Conservation (phyloP, 2,797 vertebrate genomes). For the Bucorvus abyssinicus region DNA sequence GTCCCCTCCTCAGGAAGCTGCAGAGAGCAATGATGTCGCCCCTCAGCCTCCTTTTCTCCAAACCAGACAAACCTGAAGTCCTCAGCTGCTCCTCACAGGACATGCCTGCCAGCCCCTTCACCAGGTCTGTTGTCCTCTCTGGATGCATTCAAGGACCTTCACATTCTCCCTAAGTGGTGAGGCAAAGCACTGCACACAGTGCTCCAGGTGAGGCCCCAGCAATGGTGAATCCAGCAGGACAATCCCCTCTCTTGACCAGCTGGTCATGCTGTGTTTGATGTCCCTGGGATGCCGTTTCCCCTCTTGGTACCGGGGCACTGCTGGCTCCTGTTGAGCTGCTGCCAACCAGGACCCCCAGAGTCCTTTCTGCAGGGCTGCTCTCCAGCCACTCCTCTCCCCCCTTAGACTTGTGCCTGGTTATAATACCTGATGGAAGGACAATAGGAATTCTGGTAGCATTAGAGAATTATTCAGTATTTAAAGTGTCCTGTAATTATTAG, state of each 20-base stretch:
- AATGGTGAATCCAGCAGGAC: not conserved
- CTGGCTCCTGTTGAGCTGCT: too few relatives aligned
- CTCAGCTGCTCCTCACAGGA: not conserved
- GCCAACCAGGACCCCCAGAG: too few relatives aligned
- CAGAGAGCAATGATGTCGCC: not conserved
- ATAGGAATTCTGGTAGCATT: not conserved
- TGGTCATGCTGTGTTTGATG: too few relatives aligned
- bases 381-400: too few relatives aligned
- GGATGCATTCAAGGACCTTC: not conserved
- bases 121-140: not conserved
- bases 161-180: not conserved
- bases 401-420: not conserved
- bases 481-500: not conserved
- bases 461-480: not conserved
- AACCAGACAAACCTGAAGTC: not conserved
- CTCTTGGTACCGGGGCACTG: too few relatives aligned
- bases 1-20: not conserved
- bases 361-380: too few relatives aligned
- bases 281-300: too few relatives aligned
- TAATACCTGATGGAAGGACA: not conserved
- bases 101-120: not conserved
- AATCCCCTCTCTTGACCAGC: not conserved
- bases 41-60: not conserved
- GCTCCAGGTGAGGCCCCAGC: not conserved
- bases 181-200: not conserved